Conservation (phyloP, 2,888 invertebrate genomes). For the Glomeris marginata region DNA sequence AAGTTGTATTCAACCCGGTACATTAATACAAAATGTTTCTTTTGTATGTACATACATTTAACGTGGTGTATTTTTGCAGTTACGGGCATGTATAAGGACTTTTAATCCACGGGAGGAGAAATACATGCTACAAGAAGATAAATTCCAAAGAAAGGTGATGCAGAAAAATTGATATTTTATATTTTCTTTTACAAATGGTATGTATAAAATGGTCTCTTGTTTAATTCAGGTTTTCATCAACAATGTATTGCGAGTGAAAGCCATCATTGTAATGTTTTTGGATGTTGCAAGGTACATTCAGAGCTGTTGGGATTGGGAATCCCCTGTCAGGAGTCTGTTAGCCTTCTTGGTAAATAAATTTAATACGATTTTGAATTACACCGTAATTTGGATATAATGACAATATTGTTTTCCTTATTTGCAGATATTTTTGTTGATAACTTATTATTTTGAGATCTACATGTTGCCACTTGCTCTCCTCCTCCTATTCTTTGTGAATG, state of each 20-base stretch:
- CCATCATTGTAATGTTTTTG: conserved; percentile 72
- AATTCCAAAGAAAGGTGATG: conserved; percentile 72
- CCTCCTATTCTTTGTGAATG: conserved; percentile 44
- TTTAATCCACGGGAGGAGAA: conserved; percentile 92
- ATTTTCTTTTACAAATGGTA: no score
- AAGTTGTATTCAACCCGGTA: conserved; percentile 80
- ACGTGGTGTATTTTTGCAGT: conserved; percentile 29
- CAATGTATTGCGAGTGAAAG: conserved; percentile 82
- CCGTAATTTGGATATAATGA: background rate
- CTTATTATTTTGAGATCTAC: conserved; percentile 90
- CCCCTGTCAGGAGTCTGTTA: conserved; percentile 61
- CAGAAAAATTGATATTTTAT: background rate
- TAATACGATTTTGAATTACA: background rate
- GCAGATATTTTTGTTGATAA: conserved; percentile 64
- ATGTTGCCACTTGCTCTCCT: conserved; percentile 76
- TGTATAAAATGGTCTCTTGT: conserved; percentile 5
- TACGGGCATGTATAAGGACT: conserved; percentile 79
- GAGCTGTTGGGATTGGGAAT: conserved; percentile 97
- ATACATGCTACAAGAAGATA: conserved; percentile 83
- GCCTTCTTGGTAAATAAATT: conserved; percentile 45
- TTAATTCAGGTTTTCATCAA: conserved; percentile 55
- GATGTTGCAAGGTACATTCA: conserved; percentile 82
- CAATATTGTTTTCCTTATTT: conserved; percentile 14
- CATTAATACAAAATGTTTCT: conserved; percentile 25
- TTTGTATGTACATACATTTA: no score